Evolutionary conservation across 1,140 invertebrate genomes (phyloP), one percentile per base, ranked within the genome.

Genomic region (Pseudomyrmex pallidus): DNA sequence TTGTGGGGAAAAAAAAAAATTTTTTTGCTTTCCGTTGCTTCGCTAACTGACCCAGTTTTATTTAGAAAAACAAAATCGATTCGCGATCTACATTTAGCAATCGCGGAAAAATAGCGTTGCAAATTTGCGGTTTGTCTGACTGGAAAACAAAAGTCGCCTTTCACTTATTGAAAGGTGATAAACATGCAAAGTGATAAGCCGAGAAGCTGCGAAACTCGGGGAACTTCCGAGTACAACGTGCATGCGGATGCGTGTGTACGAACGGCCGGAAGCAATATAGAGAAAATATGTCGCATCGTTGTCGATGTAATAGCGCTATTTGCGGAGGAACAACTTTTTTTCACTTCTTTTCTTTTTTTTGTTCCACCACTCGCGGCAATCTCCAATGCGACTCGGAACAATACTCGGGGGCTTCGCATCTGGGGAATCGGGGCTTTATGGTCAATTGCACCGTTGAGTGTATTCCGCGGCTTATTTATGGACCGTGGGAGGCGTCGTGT

Each of bases 391-490:
- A 50, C 25, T 70, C 20, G 54, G 54, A 70, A 59, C 66, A 59
- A 13, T 17, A 66, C 17, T 67, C 50, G 63, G 25, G 48, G 20
- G 66, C 35, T 70, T 76, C 20, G 48, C 46, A 64, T 76, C 35
- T 50, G 48, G 4, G 44, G 5, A 64, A 12, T 76, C 48, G 72
- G 59, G 35, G 35, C 25, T 82, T 82, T 76, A 82, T 64, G 61
- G 70, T 82, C 80, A 74, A 82, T 82, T 82, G 70, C 62, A 52
- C 48, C 72, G 17, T 22, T 56, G 59, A 74, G 59, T 63, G 50
- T 72, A 64, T 82, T 82, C 35, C 52, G 48, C 25, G 25, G 25
- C 12, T 63, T 82, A 76, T 82, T 82, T 82, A 76, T 76, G 48
- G 48, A 17, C 5, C 25, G 13, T 15, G 48, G n/a, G 70, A 56